These are phyloP conservation scores for Philopotamus ludificatus DNA, from an alignment of 1,140 invertebrate species.

Conservation along the genomic window DNA sequence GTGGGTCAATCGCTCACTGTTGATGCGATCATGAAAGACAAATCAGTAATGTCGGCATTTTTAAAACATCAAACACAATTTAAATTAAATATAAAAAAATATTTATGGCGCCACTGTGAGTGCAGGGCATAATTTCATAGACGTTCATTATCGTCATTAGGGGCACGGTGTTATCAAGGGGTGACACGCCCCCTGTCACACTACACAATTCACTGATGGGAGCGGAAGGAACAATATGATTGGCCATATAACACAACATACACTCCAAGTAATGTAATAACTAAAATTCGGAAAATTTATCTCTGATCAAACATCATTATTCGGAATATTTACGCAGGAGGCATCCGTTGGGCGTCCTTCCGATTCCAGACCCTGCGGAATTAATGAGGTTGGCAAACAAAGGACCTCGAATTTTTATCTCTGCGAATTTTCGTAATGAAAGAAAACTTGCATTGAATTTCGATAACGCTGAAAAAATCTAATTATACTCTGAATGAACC, in stretches of 20 bases:
- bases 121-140: slow-evolving; percentile 11
- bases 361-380: not conserved
- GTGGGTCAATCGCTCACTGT: not conserved
- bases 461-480: no score
- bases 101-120: slow-evolving; percentile 8
- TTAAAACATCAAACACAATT: not conserved
- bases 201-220: not conserved
- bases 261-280: not conserved
- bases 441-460: not conserved
- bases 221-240: slow-evolving; percentile 22
- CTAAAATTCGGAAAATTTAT: not conserved
- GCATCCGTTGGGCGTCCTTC: not conserved
- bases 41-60: not conserved
- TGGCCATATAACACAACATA: not conserved
- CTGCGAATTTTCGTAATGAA: not conserved
- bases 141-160: slow-evolving; percentile 20
- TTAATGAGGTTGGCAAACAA: not conserved
- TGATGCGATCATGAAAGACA: not conserved
- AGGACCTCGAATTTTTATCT: not conserved
- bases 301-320: not conserved
- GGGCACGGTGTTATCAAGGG: slow-evolving; percentile 22
- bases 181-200: slow-evolving; percentile 10
- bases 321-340: not conserved
- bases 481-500: no score
- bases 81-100: not conserved